Conservation (phyloP, 1,140 invertebrate species). For the Calephelis nemesis region DNA sequence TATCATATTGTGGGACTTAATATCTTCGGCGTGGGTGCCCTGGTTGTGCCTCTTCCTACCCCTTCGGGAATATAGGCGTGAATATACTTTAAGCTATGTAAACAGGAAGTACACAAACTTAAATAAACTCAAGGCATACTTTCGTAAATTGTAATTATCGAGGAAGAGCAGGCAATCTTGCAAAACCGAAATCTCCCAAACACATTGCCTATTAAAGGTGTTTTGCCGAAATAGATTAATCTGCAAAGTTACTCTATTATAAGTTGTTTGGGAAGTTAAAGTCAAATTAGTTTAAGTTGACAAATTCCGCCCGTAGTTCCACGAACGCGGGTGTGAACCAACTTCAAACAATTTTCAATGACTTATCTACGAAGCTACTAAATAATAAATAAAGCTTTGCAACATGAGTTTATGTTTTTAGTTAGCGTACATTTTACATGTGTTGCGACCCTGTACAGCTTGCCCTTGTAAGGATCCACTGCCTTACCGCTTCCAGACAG, state of each 20-base stretch:
- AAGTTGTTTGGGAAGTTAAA: conserved; percentile 69
- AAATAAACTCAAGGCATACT: too few species aligned
- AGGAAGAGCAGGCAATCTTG: conserved; percentile 1
- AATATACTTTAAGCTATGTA: too few species aligned
- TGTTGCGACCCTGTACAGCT: too few species aligned
- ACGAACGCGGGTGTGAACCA: conserved; percentile 50
- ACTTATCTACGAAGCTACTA: conserved; percentile 40
- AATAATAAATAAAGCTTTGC: conserved; percentile 37
- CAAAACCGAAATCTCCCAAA: conserved; percentile 18
- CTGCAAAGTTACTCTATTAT: conserved; percentile 74
- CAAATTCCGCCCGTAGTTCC: conserved; percentile 69
- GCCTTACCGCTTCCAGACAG: too few species aligned
- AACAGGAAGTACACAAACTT: too few species aligned
- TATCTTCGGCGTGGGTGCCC: too few species aligned
- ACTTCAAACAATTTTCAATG: conserved; percentile 59
- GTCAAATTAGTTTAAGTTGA: conserved; percentile 71
- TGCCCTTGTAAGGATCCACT: too few species aligned
- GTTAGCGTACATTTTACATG: too few species aligned
- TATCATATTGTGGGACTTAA: too few species aligned
- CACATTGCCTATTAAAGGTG: conserved; percentile 44
- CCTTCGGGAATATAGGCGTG: too few species aligned
- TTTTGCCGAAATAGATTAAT: conserved; percentile 65
- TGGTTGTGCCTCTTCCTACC: too few species aligned
- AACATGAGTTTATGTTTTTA: not conserved
- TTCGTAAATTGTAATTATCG: not conserved